Evolutionary conservation across 2,888 invertebrate genomes (phyloP).

Genomic region (Hedya salicella): DNA sequence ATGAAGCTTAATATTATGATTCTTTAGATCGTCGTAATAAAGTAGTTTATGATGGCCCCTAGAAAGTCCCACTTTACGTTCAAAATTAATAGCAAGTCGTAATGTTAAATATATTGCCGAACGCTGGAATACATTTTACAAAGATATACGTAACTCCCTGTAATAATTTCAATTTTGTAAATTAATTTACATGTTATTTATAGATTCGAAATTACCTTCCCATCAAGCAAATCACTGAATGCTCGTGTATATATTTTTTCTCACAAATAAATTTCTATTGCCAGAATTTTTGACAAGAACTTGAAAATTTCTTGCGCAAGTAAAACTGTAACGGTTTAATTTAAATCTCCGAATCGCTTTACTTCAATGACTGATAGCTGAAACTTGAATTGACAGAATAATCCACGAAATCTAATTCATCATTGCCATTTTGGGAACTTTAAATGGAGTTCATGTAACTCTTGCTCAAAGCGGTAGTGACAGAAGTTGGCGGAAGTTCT

Average conservation of each 20-base stretch:
- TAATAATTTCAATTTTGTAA: too few relatives aligned
- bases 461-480: slow-evolving; percentile 28
- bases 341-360: slow-evolving; percentile 1
- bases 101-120: slow-evolving; percentile 8
- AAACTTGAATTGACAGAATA: slow-evolving; percentile 25
- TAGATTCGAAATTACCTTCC: too few relatives aligned
- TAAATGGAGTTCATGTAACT: slow-evolving; percentile 36
- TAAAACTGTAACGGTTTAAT: background rate
- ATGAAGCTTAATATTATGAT: background rate
- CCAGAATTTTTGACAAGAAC: too few relatives aligned
- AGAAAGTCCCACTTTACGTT: slow-evolving; percentile 7
- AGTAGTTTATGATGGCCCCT: slow-evolving; percentile 9
- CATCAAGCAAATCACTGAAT: too few relatives aligned
- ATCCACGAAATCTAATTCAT: slow-evolving; percentile 32
- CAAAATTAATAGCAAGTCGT: slow-evolving; percentile 19
- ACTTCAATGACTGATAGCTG: slow-evolving; percentile 24
- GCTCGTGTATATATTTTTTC: too few relatives aligned
- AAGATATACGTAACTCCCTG: too few relatives aligned
- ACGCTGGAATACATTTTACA: too few relatives aligned
- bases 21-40: slow-evolving; percentile 12
- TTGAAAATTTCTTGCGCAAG: background rate
- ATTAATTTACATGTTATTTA: too few relatives aligned
- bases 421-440: slow-evolving; percentile 35
- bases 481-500: slow-evolving; percentile 60
- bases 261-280: background rate